phyloP scores from a whole-genome alignment of 2,797 vertebrate species.

The Chelonia mydas region DNA sequence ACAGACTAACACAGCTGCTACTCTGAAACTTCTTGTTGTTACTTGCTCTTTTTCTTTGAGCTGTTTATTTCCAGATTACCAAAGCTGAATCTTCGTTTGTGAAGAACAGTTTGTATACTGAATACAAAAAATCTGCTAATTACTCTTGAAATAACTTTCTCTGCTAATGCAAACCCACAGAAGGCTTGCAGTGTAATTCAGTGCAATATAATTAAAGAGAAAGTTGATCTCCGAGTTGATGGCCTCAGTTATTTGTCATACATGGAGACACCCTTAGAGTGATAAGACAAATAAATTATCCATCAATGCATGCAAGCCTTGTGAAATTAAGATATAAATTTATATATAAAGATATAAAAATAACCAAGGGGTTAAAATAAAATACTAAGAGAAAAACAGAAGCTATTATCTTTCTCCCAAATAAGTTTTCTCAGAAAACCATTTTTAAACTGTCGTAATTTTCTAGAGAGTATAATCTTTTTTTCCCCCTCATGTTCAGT shows the following conservation, averaged over 20 bases:
- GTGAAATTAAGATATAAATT: neutral
- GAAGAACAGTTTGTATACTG: fast-evolving
- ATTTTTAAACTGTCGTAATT: neutral
- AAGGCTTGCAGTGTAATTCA: no score
- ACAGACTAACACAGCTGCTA: no score
- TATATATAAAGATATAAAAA: neutral
- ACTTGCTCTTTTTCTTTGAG: neutral
- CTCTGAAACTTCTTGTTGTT: neutral
- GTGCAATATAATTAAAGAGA: neutral
- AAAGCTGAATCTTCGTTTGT: fast-evolving
- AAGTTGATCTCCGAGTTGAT: no score
- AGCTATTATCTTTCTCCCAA: neutral
- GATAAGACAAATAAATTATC: no score
- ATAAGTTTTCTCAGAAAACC: neutral
- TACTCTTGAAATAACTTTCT: neutral
- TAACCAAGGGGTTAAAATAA: neutral
- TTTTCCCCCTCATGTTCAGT: neutral
- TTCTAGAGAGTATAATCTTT: neutral
- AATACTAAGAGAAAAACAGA: neutral
- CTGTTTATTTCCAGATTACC: neutral
- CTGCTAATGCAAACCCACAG: fast-evolving
- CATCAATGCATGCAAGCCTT: neutral
- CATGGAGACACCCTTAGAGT: neutral
- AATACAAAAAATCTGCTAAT: neutral
- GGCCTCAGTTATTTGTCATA: neutral